Base-by-base conservation (phyloP, 2,888 invertebrate genomes). In the Athalia circularis region DNA sequence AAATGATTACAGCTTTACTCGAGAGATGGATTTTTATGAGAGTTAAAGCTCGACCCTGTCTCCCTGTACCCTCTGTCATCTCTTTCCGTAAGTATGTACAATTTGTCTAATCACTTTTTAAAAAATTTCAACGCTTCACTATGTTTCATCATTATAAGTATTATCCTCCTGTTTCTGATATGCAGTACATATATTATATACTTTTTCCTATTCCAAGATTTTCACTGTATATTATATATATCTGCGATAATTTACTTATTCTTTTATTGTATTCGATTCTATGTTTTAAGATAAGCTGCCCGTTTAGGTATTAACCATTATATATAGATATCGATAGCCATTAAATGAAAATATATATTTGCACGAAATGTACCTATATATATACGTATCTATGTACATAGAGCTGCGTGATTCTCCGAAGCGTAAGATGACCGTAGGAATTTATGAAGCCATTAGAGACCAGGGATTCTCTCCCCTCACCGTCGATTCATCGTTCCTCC, bases 1-100 rank as follows among this genome's bases (percentile, higher is more conserved):
- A 83, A 85, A 84, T 80, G 82, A 79, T 79, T 65, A 77, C 70
- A 54, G 59, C 74, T 79, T 67, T 77, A 45, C 59, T 43, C 47
- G 57, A 57, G 72, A 57, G 59, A 72, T 72, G 59, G 59, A 72
- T 72, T 72, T 72, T 72, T 72, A 72, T 72, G 13, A 59, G 72
- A 72, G 72, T 72, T 59, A 72, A 59, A 72, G 72, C 72, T 57
- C 72, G 72, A 59, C 57, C 45, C 45, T 45, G 57, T 29, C 52
- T 29, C 68, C 11, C 54, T 9, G 9, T 8, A 5, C 50, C 67
- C 13, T 29, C 3, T n/a, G 11, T 52, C 8, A 11, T 43, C 68
- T 54, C 65, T 29, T 29, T 29, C 29, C 29, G 29, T 2, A 29
- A 29, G 29, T 2, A 29, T 29, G 29, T 29, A 29, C 29, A 29